Conservation (phyloP, 2,113 vertebrate species). For the Bubo bubo region DNA sequence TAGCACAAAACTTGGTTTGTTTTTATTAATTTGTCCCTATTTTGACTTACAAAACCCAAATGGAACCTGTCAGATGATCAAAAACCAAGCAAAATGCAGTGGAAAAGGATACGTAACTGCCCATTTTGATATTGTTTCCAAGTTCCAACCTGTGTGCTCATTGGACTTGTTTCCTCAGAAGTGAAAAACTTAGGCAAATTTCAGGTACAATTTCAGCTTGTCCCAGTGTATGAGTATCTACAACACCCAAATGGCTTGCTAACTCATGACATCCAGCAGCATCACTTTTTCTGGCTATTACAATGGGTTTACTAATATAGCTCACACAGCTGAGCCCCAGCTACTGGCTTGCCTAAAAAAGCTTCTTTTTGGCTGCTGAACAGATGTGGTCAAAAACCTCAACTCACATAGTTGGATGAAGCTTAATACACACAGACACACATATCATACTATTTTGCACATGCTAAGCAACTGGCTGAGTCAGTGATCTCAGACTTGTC, state of each 20-base stretch:
- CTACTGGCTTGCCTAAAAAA: background rate
- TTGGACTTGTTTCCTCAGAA: background rate
- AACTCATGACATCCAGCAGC: background rate
- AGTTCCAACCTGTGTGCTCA: background rate
- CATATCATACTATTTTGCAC: background rate
- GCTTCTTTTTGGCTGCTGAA: background rate
- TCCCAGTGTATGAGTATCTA: background rate
- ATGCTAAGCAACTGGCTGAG: no score
- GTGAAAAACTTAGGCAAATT: background rate
- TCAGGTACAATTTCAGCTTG: background rate
- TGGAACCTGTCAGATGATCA: background rate
- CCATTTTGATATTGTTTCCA: background rate
- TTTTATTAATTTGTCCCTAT: background rate
- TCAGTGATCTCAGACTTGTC: background rate
- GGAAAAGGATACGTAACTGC: background rate
- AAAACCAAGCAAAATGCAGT: background rate
- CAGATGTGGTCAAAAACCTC: background rate
- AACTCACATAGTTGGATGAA: background rate
- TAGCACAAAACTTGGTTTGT: background rate
- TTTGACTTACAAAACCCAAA: background rate
- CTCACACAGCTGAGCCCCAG: background rate
- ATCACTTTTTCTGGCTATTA: background rate
- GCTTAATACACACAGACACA: background rate
- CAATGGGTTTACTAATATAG: background rate
- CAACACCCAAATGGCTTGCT: background rate